Evolutionary conservation across 2,888 invertebrate species (phyloP).

Genomic region (Acrobasis suavella): DNA sequence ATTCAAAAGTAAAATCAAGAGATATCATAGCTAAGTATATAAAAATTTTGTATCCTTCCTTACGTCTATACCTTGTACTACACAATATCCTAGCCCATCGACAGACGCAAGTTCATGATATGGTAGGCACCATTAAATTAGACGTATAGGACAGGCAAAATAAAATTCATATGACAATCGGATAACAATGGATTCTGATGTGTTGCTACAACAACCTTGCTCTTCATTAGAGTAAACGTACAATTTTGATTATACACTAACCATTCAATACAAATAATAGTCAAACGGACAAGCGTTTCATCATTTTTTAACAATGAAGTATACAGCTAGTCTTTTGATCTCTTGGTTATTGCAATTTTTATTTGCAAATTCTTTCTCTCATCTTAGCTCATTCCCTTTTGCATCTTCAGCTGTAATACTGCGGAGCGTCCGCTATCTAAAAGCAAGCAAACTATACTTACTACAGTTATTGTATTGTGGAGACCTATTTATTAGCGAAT

Average conservation of each 20-base stretch:
- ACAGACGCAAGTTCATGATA: slow-evolving; percentile 41
- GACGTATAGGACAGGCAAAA: slow-evolving; percentile 25
- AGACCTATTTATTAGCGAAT: too few relatives aligned
- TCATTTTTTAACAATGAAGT: background rate
- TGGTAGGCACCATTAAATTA: slow-evolving; percentile 30
- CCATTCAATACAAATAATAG: background rate
- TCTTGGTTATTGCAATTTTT: too few relatives aligned
- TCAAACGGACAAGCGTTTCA: background rate
- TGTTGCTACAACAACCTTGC: slow-evolving; percentile 38
- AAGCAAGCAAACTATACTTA: too few relatives aligned
- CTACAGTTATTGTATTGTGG: too few relatives aligned
- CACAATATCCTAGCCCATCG: slow-evolving; percentile 31
- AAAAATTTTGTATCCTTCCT: background rate
- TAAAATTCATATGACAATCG: background rate
- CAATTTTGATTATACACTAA: background rate
- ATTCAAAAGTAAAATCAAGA: background rate
- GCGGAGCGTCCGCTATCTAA: too few relatives aligned
- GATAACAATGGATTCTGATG: slow-evolving; percentile 11
- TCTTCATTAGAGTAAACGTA: slow-evolving; percentile 36
- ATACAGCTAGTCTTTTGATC: too few relatives aligned
- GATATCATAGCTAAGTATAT: background rate
- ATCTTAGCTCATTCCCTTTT: too few relatives aligned
- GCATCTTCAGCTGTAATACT: too few relatives aligned
- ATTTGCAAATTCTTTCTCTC: too few relatives aligned
- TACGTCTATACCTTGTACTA: slow-evolving; percentile 26